Percentiles rank a stretch among this genome's conserved stretches.
These are phyloP conservation scores for Gracilinanus agilis DNA, from an alignment of 2,113 vertebrate genomes.

Conservation along the genomic window DNA sequence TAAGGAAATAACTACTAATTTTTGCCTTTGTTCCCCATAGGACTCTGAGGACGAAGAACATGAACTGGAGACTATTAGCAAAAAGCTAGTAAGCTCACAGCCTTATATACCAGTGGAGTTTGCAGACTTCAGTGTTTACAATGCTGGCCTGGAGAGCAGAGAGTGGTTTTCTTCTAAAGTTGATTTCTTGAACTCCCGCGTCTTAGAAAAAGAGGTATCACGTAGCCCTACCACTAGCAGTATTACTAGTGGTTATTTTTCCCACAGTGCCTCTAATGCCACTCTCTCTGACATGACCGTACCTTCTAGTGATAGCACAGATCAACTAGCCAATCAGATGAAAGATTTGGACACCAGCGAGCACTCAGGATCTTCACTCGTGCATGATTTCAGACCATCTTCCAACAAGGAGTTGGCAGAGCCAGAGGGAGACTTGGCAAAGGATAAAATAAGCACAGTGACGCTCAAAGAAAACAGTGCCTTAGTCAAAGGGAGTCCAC, in stretches of 20 bases:
- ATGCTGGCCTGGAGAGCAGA: slow-evolving; percentile 92
- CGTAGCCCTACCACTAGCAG: slow-evolving; percentile 97
- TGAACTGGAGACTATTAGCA: slow-evolving; percentile 82
- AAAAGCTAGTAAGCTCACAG: slow-evolving; percentile 83
- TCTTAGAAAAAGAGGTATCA: slow-evolving; percentile 89
- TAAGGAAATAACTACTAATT: not conserved
- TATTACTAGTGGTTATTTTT: slow-evolving; percentile 98
- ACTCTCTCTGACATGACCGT: slow-evolving; percentile 95
- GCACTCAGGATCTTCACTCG: slow-evolving; percentile 57
- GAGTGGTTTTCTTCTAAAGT: slow-evolving; percentile 88
- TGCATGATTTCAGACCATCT: slow-evolving; percentile 72
- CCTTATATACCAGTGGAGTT: slow-evolving; percentile 96
- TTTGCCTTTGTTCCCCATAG: slow-evolving; percentile 81
- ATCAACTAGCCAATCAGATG: slow-evolving; percentile 87
- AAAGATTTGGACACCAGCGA: slow-evolving; percentile 84
- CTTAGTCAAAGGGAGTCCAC: slow-evolving; percentile 81
- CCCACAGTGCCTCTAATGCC: slow-evolving; percentile 96
- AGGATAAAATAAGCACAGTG: slow-evolving; percentile 64
- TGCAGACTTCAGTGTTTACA: slow-evolving; percentile 98
- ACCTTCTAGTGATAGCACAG: slow-evolving; percentile 93
- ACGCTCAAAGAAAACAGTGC: slow-evolving; percentile 86
- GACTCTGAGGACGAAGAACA: slow-evolving; percentile 94
- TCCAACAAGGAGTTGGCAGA: slow-evolving; percentile 84
- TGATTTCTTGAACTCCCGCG: slow-evolving; percentile 85
- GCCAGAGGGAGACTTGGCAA: slow-evolving; percentile 78